Conservation (phyloP, 1,140 invertebrate genomes). For the Drosophila ercepeae region DNA sequence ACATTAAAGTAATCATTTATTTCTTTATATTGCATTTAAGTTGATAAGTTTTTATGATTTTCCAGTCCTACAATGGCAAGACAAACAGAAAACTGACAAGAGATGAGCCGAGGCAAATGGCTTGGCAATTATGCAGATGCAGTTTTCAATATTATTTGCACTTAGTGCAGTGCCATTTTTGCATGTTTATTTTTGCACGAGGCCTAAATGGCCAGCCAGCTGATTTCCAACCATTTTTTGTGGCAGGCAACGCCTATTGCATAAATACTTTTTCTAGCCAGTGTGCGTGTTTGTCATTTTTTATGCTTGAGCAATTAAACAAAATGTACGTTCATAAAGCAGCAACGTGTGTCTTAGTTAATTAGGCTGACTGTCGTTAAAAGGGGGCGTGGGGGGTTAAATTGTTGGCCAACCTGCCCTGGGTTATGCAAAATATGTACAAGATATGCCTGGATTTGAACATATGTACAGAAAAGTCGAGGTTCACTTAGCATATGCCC, state of each 20-base stretch:
- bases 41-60: constrained; percentile 13
- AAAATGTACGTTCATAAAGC: constrained; percentile 31
- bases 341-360: constrained; percentile 29
- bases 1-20: neutral
- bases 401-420: neutral
- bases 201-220: constrained; percentile 3
- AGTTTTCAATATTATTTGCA: constrained; percentile 55
- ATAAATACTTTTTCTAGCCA: constrained; percentile 27
- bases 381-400: constrained; percentile 23
- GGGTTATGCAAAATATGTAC: constrained; percentile 44
- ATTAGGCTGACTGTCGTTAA: constrained; percentile 47
- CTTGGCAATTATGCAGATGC: constrained; percentile 45
- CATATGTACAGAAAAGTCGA: neutral
- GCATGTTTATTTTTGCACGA: constrained; percentile 12
- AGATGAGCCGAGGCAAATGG: constrained; percentile 15
- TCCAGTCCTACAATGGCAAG: constrained; percentile 11
- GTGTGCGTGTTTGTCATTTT: constrained; percentile 11
- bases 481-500: constrained; percentile 14
- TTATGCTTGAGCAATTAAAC: constrained; percentile 51
- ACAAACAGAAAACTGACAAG: constrained; percentile 16
- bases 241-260: constrained; percentile 41
- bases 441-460: neutral
- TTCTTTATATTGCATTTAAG: neutral
- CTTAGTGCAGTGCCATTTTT: constrained; percentile 55
- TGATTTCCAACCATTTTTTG: neutral